Conservation (phyloP, 1,140 invertebrate genomes). For the Muscidifurax raptorellus region DNA sequence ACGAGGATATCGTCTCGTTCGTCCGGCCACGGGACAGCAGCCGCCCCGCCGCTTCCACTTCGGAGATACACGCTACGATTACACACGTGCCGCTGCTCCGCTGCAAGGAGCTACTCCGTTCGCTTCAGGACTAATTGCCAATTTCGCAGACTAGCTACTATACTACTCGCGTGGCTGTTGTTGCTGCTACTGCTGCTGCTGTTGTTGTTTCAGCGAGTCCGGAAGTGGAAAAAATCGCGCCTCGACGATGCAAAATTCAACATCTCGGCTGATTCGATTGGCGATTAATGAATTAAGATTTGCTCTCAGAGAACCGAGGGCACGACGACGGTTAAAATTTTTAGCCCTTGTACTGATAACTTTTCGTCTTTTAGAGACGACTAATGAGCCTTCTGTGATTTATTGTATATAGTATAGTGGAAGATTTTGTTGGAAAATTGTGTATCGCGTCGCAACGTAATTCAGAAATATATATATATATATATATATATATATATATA, state of each 20-base stretch:
- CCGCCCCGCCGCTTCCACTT: not conserved
- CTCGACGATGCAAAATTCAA: slow-evolving; percentile 5
- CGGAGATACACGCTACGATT: slow-evolving; percentile 63
- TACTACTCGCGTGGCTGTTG: not conserved
- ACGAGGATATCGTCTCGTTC: slow-evolving; percentile 23
- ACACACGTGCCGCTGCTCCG: not conserved
- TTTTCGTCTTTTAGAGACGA: not conserved
- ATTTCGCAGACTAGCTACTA: slow-evolving; percentile 52
- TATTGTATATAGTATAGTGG: too few species aligned
- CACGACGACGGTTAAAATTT: not conserved
- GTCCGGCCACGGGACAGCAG: slow-evolving; percentile 6
- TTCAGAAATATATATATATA: too few species aligned
- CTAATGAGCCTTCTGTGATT: too few species aligned
- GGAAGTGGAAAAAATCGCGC: not conserved
- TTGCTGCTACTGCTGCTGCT: too few species aligned
- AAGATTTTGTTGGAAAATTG: too few species aligned
- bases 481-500: too few species aligned
- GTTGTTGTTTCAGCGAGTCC: not conserved
- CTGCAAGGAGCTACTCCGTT: not conserved
- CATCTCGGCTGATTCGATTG: not conserved
- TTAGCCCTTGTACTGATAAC: not conserved
- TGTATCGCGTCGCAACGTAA: too few species aligned
- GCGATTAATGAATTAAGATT: not conserved
- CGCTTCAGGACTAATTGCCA: slow-evolving; percentile 60
- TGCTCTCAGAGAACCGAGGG: not conserved